Evolutionary conservation across 2,888 invertebrate species (phyloP), one percentile per base, ranked within the genome.

Genomic region (Dryomyza anilis): DNA sequence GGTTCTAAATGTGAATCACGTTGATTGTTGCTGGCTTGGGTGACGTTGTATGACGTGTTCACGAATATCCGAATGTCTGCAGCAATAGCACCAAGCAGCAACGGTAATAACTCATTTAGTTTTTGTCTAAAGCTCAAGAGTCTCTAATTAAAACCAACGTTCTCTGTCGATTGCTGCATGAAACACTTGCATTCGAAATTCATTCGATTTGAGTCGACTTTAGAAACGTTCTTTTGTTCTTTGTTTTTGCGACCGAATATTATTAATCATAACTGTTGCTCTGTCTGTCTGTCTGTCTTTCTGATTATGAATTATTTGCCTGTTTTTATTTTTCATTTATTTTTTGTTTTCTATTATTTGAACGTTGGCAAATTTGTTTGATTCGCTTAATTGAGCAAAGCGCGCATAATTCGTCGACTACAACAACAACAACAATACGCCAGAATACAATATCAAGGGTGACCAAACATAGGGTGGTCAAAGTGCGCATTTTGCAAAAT

Each of bases 311-410:
- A 19, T 29, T 33, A n/a, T 30, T 16, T 16, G 12, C 14, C 29
- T 50, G n/a, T 27, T 19, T 46, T 2, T 36, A 12, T 10, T 3
- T 59, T 45, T 59, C 8, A 36, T 60, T 21, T 60, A n/a, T 12
- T 36, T 50, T 61, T 52, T 52, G 43, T 43, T n/a, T n/a, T n/a
- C 29, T 53, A 29, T n/a, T n/a, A 19, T 6, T 53, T 50, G 25
- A 29, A 43, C 43, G 56, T 29, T 63, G 66, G 67, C 66, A 71
- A 72, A 71, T 70, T 71, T 66, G 72, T 69, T 72, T 76, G 79
- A 80, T 79, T 80, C 71, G 79, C 76, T 78, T 80, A 79, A 81
- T 81, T 81, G 78, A 75, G 74, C 77, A 63, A 76, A 70, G 70
- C 68, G n/a, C 71, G 71, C 70, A 71, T 75, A 76, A 76, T 73